phyloP scores from a whole-genome alignment of 2,797 vertebrate species.

The Onychomys arenicola region DNA sequence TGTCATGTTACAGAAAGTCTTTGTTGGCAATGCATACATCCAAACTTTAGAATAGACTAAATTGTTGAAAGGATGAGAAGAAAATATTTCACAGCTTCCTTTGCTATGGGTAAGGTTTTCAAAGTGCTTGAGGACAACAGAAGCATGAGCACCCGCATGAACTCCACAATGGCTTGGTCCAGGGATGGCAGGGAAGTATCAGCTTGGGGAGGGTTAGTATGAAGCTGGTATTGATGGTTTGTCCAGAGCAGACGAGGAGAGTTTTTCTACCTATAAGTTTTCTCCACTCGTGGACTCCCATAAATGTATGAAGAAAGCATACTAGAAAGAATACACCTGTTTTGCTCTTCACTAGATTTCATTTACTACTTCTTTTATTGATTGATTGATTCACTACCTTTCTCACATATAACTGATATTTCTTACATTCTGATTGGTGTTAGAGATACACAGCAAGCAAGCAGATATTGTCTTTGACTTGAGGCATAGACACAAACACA shows the following conservation, averaged over 20 bases:
- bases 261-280: not conserved
- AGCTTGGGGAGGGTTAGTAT: not conserved
- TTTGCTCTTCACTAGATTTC: not conserved
- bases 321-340: not conserved
- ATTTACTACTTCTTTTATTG: not conserved
- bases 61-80: not conserved
- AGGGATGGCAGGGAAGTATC: not conserved
- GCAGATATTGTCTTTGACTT: not conserved
- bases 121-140: not conserved
- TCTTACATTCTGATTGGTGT: not conserved
- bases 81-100: not conserved
- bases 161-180: not conserved
- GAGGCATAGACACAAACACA: not conserved
- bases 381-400: not conserved
- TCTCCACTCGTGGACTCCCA: not conserved
- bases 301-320: not conserved
- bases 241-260: not conserved
- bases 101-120: conserved; percentile 21
- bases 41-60: conserved; percentile 28
- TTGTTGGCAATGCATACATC: conserved; percentile 50
- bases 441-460: not conserved
- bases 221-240: not conserved
- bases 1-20: conserved; percentile 52
- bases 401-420: not conserved
- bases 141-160: not conserved